These are phyloP conservation scores for Brachyhypopomus gauderio DNA, from an alignment of 2,113 vertebrate species.

Conservation along the genomic window DNA sequence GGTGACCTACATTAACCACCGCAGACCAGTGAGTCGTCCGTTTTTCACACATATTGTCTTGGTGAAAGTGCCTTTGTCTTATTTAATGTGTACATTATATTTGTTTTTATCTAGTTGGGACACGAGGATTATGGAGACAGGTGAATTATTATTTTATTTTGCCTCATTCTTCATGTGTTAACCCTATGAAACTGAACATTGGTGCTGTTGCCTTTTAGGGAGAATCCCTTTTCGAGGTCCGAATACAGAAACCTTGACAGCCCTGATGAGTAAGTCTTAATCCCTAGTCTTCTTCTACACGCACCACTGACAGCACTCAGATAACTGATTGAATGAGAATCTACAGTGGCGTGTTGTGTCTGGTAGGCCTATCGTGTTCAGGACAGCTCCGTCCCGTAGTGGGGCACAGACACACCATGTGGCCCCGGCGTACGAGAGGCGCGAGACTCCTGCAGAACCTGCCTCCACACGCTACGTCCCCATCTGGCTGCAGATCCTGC, in stretches of 20 bases:
- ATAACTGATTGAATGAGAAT: neutral
- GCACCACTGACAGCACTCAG: neutral
- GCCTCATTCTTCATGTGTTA: neutral
- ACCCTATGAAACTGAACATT: neutral
- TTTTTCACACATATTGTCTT: neutral
- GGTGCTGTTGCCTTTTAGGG: conserved; percentile 29
- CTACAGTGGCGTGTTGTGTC: neutral
- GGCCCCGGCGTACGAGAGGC: conserved; percentile 33
- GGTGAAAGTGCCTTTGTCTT: too few species aligned
- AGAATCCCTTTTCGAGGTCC: conserved; percentile 50
- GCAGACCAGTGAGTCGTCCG: conserved; percentile 17
- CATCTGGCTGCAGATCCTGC: conserved; percentile 69
- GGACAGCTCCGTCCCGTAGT: conserved; percentile 52
- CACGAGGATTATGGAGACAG: neutral
- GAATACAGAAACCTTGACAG: conserved; percentile 54
- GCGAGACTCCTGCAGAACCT: neutral
- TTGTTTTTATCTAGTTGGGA: conserved; percentile 6
- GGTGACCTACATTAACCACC: conserved; percentile 64
- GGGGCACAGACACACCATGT: conserved; percentile 27
- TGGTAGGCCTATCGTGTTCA: conserved; percentile 50
- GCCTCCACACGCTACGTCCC: conserved; percentile 63
- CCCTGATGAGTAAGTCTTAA: conserved; percentile 59
- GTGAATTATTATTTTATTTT: neutral
- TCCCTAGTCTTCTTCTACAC: neutral
- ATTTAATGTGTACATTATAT: neutral